These are phyloP conservation scores for Tragulus kanchil DNA, from an alignment of 2,113 vertebrate species.

Conservation along the genomic window DNA sequence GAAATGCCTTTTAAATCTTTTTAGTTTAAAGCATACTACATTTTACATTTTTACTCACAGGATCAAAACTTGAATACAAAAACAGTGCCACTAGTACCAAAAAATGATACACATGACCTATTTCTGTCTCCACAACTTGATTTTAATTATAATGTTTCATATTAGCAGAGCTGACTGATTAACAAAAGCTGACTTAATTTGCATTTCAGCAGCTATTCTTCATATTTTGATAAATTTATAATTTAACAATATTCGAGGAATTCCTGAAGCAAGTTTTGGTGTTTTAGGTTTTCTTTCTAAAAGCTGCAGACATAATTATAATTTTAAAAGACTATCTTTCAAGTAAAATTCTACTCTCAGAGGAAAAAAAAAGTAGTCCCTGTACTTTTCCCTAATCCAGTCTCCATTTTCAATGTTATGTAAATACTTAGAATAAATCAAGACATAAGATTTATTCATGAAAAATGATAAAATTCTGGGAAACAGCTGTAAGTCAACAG, in stretches of 20 bases:
- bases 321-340: constrained; percentile 44
- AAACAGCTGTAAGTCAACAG: constrained; percentile 87
- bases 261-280: constrained; percentile 28
- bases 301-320: neutral
- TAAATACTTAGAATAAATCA: constrained; percentile 88
- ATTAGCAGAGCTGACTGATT: constrained; percentile 4
- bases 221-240: constrained; percentile 23
- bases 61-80: constrained; percentile 52
- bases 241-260: constrained; percentile 48
- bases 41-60: constrained; percentile 57
- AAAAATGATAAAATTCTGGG: constrained; percentile 91
- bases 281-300: constrained; percentile 45
- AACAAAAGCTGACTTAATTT: constrained; percentile 54
- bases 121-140: constrained; percentile 49
- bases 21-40: constrained; percentile 43
- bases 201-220: constrained; percentile 51
- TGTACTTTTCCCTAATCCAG: constrained; percentile 58
- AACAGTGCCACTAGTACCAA: neutral
- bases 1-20: constrained; percentile 38
- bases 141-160: constrained; percentile 45
- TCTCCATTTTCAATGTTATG: constrained; percentile 67
- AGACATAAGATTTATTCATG: constrained; percentile 89
- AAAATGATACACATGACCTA: neutral
- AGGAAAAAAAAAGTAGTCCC: neutral
- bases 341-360: constrained; percentile 10